These are phyloP conservation scores for Lipophrys pholis DNA, from an alignment of 2,113 vertebrate genomes.

Conservation along the genomic window DNA sequence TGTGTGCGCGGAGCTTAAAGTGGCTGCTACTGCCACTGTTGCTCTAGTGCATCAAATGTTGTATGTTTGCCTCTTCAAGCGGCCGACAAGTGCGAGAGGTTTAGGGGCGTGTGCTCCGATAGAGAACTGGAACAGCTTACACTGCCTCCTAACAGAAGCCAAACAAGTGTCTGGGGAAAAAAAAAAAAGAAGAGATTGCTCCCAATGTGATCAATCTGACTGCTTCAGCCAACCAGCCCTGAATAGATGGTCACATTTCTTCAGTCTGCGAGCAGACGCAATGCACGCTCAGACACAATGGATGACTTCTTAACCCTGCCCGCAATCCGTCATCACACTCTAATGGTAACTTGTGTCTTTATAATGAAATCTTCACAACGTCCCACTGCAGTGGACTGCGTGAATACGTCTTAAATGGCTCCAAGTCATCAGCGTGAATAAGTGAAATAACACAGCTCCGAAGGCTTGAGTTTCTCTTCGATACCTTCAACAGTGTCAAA, in stretches of 20 bases:
- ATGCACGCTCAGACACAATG: not conserved
- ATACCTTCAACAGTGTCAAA: conserved; percentile 4
- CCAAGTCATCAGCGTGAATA: not conserved
- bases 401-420: not conserved
- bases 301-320: not conserved
- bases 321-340: conserved; percentile 19
- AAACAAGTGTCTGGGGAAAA: conserved; percentile 52
- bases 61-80: conserved; percentile 53
- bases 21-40: conserved; percentile 27
- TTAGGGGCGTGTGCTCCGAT: conserved; percentile 60
- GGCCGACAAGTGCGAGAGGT: conserved; percentile 41
- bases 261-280: conserved; percentile 40
- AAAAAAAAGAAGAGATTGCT: conserved; percentile 43
- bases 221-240: conserved; percentile 47
- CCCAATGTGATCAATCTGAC: conserved; percentile 66
- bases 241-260: conserved; percentile 60
- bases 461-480: not conserved
- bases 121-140: conserved; percentile 61
- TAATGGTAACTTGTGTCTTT: conserved; percentile 4
- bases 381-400: conserved; percentile 1
- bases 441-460: not conserved
- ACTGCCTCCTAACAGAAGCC: conserved; percentile 33
- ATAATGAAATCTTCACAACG: conserved; percentile 17
- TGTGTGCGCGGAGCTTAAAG: conserved; percentile 30
- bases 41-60: conserved; percentile 24